A percentile compares a stretch with the other conserved stretches of the same genome.
Evolutionary conservation across 1,140 invertebrate genomes (phyloP).

Genomic region (Eurosta solidaginis): DNA sequence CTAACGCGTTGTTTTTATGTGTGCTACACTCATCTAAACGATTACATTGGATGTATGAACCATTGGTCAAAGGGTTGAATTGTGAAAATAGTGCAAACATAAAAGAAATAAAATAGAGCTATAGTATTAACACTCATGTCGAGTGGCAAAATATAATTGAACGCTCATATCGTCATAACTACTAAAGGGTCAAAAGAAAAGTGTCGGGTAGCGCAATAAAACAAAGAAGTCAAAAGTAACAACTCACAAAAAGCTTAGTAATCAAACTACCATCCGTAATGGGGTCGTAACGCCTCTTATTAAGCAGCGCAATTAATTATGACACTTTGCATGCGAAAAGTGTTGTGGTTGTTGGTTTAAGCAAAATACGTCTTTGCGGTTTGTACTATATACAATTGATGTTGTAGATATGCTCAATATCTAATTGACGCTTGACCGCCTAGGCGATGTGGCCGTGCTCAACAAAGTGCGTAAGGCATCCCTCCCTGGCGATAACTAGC

Average conservation of each 20-base stretch:
- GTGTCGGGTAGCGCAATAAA: background rate
- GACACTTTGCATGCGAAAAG: background rate
- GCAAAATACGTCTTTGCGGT: background rate
- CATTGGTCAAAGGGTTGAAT: background rate
- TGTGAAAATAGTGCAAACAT: background rate
- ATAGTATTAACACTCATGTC: background rate
- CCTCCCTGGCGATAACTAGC: too few relatives aligned
- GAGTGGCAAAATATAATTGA: background rate
- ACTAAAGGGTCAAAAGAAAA: too few relatives aligned
- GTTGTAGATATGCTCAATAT: too few relatives aligned
- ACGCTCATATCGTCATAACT: too few relatives aligned
- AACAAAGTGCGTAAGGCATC: too few relatives aligned
- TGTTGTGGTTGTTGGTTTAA: background rate
- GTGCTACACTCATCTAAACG: background rate
- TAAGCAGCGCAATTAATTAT: conserved; percentile 13
- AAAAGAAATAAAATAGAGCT: background rate
- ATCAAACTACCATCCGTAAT: background rate
- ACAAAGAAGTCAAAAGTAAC: too few relatives aligned
- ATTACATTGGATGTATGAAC: background rate
- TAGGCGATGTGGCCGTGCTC: too few relatives aligned
- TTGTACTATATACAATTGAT: too few relatives aligned
- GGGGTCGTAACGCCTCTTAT: conserved; percentile 9
- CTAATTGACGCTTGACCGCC: too few relatives aligned
- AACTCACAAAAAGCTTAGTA: background rate
- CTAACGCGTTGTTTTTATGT: too few relatives aligned